A percentile compares a stretch with the other conserved stretches of the same genome.
phyloP scores from a whole-genome alignment of 1,140 invertebrate genomes.

The Macrostomum lignano region DNA sequence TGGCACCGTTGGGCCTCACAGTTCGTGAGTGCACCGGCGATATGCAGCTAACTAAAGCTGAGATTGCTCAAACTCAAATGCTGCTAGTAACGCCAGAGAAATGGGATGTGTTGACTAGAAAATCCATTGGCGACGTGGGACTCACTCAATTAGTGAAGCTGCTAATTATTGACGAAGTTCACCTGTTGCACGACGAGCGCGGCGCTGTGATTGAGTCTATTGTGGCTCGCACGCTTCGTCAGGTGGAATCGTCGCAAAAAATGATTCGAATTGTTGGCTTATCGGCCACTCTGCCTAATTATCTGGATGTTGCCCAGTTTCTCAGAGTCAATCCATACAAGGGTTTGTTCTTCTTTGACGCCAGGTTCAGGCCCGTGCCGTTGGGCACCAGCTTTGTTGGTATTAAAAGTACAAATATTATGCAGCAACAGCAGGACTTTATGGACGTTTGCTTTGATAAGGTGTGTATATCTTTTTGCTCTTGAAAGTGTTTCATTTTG shows the following conservation, averaged over 20 bases:
- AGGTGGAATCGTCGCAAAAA: slow-evolving; percentile 68
- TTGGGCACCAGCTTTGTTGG: slow-evolving; percentile 40
- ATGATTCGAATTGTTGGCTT: slow-evolving; percentile 92
- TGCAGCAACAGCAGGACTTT: slow-evolving; percentile 54
- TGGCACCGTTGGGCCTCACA: slow-evolving; percentile 43
- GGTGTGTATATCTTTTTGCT: no score
- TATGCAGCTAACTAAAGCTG: slow-evolving; percentile 75
- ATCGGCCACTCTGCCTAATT: slow-evolving; percentile 89
- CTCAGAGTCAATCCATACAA: slow-evolving; percentile 63
- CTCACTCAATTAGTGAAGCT: slow-evolving; percentile 63
- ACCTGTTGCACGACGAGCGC: slow-evolving; percentile 76
- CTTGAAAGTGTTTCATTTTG: no score
- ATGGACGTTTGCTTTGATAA: slow-evolving; percentile 77
- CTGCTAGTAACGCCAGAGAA: slow-evolving; percentile 94
- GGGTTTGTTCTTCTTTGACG: slow-evolving; percentile 88
- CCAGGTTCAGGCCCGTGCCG: slow-evolving; percentile 74
- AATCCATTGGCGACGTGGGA: slow-evolving; percentile 62
- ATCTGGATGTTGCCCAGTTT: slow-evolving; percentile 75
- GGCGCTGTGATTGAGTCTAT: slow-evolving; percentile 88
- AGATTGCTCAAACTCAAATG: slow-evolving; percentile 78
- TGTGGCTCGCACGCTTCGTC: slow-evolving; percentile 63
- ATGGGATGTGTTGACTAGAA: slow-evolving; percentile 94
- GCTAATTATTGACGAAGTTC: slow-evolving; percentile 92
- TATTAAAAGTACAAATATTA: slow-evolving; percentile 43
- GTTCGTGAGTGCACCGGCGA: slow-evolving; percentile 86